These are phyloP conservation scores for Agrotis puta DNA, from an alignment of 2,888 invertebrate species.

Conservation along the genomic window DNA sequence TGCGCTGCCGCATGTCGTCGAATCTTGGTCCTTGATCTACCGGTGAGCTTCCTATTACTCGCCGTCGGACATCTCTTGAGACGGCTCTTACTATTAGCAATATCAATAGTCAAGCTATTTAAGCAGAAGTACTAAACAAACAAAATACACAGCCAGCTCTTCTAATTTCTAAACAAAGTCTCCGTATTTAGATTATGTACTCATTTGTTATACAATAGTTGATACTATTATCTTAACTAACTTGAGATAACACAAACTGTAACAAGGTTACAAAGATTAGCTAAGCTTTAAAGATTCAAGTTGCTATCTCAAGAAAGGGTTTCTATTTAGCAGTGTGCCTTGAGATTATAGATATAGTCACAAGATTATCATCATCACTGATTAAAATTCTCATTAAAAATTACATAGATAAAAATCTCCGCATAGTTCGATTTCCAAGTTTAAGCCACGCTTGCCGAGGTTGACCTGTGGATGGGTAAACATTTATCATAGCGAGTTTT, in stretches of 20 bases:
- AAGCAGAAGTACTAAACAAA: neutral
- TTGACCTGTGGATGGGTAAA: too few species aligned
- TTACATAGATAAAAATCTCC: too few species aligned
- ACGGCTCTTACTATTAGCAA: too few species aligned
- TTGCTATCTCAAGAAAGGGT: slow-evolving; percentile 6
- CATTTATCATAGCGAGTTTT: too few species aligned
- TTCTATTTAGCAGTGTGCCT: slow-evolving; percentile 2
- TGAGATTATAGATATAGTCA: neutral
- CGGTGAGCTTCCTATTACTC: too few species aligned
- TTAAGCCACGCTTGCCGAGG: too few species aligned
- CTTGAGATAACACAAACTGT: slow-evolving; percentile 29
- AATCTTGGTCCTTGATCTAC: too few species aligned
- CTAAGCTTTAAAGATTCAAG: slow-evolving; percentile 14
- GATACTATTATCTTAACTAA: slow-evolving; percentile 34
- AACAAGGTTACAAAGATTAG: slow-evolving; percentile 41
- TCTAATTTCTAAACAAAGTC: slow-evolving; percentile 10
- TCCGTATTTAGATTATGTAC: neutral
- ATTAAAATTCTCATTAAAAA: neutral
- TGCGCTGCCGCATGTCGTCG: too few species aligned
- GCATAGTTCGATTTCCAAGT: neutral
- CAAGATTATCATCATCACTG: too few species aligned
- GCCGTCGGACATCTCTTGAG: too few species aligned
- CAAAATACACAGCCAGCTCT: neutral
- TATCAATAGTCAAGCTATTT: neutral
- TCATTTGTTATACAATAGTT: slow-evolving; percentile 22